phyloP scores from a whole-genome alignment of 2,797 vertebrate species.

The Crenichthys baileyi region DNA sequence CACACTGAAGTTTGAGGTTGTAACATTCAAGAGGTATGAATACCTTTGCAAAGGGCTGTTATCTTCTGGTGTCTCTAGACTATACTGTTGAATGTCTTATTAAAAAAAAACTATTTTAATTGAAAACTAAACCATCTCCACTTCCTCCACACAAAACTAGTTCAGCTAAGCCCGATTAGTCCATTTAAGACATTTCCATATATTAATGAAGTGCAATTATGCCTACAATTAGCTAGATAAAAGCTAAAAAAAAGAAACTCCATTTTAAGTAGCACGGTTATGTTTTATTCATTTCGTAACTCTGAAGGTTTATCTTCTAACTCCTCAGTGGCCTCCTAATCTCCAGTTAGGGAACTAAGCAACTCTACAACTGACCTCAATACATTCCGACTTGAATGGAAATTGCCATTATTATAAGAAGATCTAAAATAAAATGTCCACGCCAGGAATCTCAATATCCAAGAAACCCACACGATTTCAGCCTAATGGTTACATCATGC shows the following conservation, averaged over 20 bases:
- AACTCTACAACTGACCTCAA: conserved; percentile 24
- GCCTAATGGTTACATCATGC: not conserved
- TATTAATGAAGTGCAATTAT: conserved; percentile 29
- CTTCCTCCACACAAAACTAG: conserved; percentile 11
- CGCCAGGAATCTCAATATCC: not conserved
- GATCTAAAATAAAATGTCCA: conserved; percentile 7
- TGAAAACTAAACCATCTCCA: not conserved
- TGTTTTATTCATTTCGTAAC: conserved; percentile 24
- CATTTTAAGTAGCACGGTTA: conserved; percentile 4
- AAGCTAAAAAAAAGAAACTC: conserved; percentile 21
- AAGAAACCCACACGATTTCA: not conserved
- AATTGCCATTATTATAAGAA: conserved; percentile 1
- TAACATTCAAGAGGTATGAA: not conserved
- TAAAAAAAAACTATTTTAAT: not conserved
- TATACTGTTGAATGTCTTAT: not conserved
- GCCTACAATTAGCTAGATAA: conserved; percentile 19
- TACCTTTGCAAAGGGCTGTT: not conserved
- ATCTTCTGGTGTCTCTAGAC: not conserved
- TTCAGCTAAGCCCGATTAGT: conserved; percentile 17
- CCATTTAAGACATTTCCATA: conserved; percentile 9
- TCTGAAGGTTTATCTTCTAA: conserved; percentile 23
- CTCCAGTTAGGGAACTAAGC: conserved; percentile 9
- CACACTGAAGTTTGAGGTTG: not conserved
- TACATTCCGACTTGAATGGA: conserved; percentile 21
- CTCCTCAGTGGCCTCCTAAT: conserved; percentile 2